phyloP scores from a whole-genome alignment of 2,888 invertebrate genomes.

The Lapara coniferarum region DNA sequence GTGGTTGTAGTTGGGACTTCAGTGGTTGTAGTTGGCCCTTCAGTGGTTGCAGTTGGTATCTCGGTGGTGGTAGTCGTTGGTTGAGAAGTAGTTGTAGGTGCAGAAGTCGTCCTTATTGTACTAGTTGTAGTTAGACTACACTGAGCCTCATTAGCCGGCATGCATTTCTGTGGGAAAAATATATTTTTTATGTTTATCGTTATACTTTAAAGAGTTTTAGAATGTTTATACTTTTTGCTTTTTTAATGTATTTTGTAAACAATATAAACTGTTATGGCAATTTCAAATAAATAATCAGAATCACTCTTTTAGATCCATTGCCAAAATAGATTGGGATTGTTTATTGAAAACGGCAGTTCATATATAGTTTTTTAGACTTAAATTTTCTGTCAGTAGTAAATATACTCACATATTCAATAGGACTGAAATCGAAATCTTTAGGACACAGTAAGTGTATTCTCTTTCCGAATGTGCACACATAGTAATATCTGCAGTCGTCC shows the following conservation, averaged over 20 bases:
- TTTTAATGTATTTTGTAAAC: neutral
- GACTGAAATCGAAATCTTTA: neutral
- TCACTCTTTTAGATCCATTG: no score
- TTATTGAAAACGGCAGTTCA: no score
- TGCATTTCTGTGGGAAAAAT: slow-evolving; percentile 10
- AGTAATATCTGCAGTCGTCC: slow-evolving; percentile 12
- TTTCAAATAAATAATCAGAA: no score
- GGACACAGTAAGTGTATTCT: neutral
- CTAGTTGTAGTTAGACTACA: neutral
- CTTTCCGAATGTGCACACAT: neutral
- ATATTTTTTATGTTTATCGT: neutral
- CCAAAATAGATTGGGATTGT: no score
- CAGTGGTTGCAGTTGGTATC: neutral
- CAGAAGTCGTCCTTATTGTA: neutral
- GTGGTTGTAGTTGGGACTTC: neutral
- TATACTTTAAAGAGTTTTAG: neutral
- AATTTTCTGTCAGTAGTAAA: neutral
- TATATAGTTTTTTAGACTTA: no score
- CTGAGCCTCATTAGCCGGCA: neutral
- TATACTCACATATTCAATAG: neutral
- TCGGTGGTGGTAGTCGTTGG: neutral
- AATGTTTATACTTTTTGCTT: neutral
- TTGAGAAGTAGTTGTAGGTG: no score
- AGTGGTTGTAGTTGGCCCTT: neutral
- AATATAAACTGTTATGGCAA: no score